Percentiles rank a stretch among this genome's conserved stretches.
These are phyloP conservation scores for Bursaphelenchus okinawaensis DNA, from an alignment of 2,888 invertebrate genomes.

Conservation along the genomic window DNA sequence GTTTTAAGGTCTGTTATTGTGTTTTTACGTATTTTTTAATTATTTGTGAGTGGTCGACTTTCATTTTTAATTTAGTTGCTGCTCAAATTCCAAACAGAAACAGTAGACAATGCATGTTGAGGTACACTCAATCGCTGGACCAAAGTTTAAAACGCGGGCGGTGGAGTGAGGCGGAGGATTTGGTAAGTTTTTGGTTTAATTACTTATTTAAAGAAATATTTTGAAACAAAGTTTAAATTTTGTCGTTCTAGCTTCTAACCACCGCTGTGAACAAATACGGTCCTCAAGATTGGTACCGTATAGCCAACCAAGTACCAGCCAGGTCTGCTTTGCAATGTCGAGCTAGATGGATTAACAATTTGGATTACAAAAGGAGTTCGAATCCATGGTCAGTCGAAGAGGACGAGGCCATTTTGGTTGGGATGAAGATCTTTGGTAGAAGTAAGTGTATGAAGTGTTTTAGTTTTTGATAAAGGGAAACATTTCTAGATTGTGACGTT, in stretches of 20 bases:
- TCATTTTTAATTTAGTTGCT: slow-evolving; percentile 36
- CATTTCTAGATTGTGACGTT: no score
- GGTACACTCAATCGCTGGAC: slow-evolving; percentile 41
- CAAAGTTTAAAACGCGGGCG: slow-evolving; percentile 38
- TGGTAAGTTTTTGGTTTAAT: slow-evolving; percentile 15
- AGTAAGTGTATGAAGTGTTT: slow-evolving; percentile 61
- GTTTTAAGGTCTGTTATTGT: neutral
- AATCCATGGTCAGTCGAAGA: slow-evolving; percentile 68
- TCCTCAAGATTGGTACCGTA: slow-evolving; percentile 29
- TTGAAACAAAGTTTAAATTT: slow-evolving; percentile 2
- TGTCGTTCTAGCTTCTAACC: slow-evolving; percentile 27
- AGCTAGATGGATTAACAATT: slow-evolving; percentile 36
- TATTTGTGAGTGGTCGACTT: no score
- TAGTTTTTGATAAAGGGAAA: no score
- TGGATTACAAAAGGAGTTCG: slow-evolving; percentile 33
- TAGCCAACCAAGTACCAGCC: slow-evolving; percentile 15
- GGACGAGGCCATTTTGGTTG: slow-evolving; percentile 66
- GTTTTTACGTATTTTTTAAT: no score
- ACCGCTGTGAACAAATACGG: slow-evolving; percentile 33
- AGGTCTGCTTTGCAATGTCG: slow-evolving; percentile 24
- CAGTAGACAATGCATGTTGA: slow-evolving; percentile 36
- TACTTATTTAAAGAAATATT: no score
- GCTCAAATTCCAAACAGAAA: slow-evolving; percentile 48
- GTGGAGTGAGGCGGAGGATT: slow-evolving; percentile 51
- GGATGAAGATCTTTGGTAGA: slow-evolving; percentile 67